Evolutionary conservation across 2,888 invertebrate genomes (phyloP).

Genomic region (Timema cristinae): DNA sequence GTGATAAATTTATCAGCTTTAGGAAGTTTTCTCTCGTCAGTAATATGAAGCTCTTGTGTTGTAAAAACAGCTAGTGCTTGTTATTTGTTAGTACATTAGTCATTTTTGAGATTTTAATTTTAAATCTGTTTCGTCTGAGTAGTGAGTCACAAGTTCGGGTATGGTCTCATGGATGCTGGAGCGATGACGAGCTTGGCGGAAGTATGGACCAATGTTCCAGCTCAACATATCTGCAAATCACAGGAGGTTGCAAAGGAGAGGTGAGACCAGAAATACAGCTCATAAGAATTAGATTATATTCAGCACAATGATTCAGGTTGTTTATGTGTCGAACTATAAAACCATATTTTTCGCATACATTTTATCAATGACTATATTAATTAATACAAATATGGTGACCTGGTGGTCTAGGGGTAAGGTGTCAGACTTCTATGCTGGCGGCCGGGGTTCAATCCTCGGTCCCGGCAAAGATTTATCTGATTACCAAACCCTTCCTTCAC

Average conservation of each 20-base stretch:
- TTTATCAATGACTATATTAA: background rate
- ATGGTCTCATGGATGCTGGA: constrained; percentile 57
- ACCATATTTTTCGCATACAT: background rate
- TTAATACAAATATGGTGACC: no score
- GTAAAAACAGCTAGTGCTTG: background rate
- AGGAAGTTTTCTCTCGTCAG: no score
- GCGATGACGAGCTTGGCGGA: constrained; percentile 53
- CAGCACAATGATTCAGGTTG: no score
- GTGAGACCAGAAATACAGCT: constrained; percentile 35
- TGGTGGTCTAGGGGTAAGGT: no score
- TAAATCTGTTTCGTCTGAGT: constrained; percentile 20
- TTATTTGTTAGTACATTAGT: background rate
- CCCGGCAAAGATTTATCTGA: no score
- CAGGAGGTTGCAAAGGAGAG: constrained; percentile 42
- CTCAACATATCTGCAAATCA: constrained; percentile 53
- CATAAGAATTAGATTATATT: no score
- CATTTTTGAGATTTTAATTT: background rate
- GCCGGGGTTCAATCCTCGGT: no score
- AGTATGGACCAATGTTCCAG: constrained; percentile 53
- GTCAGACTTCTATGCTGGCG: no score
- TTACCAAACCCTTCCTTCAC: no score
- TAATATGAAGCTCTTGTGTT: no score
- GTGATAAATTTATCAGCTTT: no score
- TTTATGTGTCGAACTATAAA: no score
- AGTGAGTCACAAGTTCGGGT: constrained; percentile 58